Evolutionary conservation across 1,140 invertebrate genomes (phyloP), one percentile per base, ranked within the genome.

Genomic region (Plutomurus gul): DNA sequence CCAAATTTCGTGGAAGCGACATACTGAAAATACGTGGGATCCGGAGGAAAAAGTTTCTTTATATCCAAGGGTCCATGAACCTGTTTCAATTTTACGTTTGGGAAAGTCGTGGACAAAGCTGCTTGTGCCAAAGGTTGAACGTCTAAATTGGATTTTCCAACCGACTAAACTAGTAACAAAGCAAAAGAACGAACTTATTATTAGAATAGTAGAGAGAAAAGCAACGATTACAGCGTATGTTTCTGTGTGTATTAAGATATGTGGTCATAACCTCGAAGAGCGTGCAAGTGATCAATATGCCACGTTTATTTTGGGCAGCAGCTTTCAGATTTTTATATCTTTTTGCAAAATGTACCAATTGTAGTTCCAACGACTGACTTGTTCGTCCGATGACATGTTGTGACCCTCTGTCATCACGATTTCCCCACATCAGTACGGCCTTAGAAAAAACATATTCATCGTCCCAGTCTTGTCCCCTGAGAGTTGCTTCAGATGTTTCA

Each of bases 41-140:
- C 51, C 1, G 11, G 27, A 1, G 51, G 75, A 20, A 46, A 77
- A 3, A 77, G 25, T 36, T 8, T 25, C 22, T 65, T 78, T n/a
- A 78, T 10, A 25, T 78, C 76, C 0, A 78, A 20, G 1, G 76
- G 76, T 13, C 76, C 76, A 78, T 78, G 76, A 49, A 78, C n/a
- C 56, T 72, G 60, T 40, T 72, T 72, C 1, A 51, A 39, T 7
- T 71, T 49, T 2, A 5, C 30, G 13, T 37, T 73, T 20, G 60
- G 60, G 27, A 72, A 51, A 10, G 76, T 39, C 5, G 46, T 37
- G 13, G 60, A 72, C 27, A 72, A 37, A 13, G 76, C 60, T 22
- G 60, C 56, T 36, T 20, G 20, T 20, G 76, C 60, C 5, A 78
- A n/a, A 3, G 76, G 76, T 46, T 78, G 60, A 16, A 72, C 40